Percentiles rank a stretch among this genome's conserved stretches.
Conservation (phyloP, 2,113 vertebrate species). For the Phylloscopus whistleri region DNA sequence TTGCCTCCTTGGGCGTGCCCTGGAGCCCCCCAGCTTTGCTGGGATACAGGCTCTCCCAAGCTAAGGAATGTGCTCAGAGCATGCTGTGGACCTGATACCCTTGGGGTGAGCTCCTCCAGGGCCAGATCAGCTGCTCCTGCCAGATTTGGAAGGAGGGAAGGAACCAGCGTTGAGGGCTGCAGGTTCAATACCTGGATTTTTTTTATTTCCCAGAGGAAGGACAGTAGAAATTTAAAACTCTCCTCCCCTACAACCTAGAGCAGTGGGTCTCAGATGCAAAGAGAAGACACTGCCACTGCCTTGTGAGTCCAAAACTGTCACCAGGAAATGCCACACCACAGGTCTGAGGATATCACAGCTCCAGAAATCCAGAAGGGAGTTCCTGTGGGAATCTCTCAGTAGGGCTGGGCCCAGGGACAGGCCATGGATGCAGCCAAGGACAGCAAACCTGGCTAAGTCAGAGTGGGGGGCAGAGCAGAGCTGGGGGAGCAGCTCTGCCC, state of each 20-base stretch:
- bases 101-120: not conserved
- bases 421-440: not conserved
- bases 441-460: not conserved
- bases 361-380: not conserved
- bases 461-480: rapidly evolving
- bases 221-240: not conserved
- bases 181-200: not conserved
- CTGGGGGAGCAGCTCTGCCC: not conserved
- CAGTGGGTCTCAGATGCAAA: not conserved
- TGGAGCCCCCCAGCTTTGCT: not conserved
- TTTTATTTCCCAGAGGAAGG: not conserved
- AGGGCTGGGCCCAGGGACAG: not conserved
- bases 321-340: not conserved
- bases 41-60: not conserved
- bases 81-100: rapidly evolving
- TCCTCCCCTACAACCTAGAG: not conserved
- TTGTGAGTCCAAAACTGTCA: not conserved
- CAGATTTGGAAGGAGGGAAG: not conserved
- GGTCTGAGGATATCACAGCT: not conserved
- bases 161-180: not conserved
- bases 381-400: not conserved
- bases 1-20: not conserved
- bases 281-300: not conserved
- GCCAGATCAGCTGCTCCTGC: not conserved
- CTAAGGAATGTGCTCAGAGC: not conserved